phyloP scores from a whole-genome alignment of 2,113 vertebrate genomes.

The Esox niger region DNA sequence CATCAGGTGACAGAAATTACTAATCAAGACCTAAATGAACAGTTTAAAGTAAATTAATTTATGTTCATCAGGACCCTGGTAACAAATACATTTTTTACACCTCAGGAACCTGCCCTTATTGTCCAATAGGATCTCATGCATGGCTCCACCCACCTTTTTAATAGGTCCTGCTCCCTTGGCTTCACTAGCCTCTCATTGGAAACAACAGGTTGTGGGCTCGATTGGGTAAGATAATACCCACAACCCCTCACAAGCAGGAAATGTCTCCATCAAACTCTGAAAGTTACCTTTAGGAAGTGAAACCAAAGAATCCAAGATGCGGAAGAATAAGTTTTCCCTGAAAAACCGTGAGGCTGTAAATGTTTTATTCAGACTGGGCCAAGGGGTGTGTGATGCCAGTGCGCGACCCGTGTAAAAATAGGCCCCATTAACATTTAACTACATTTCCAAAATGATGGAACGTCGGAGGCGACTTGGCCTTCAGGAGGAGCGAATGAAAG shows the following conservation, averaged over 20 bases:
- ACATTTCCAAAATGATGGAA: slow-evolving; percentile 67
- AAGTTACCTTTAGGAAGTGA: slow-evolving; percentile 23
- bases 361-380: slow-evolving; percentile 13
- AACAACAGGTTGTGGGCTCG: too few species aligned
- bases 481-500: slow-evolving; percentile 30
- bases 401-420: slow-evolving; percentile 67
- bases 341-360: neutral
- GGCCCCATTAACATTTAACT: slow-evolving; percentile 73
- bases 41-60: too few species aligned
- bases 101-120: too few species aligned
- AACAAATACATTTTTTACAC: too few species aligned
- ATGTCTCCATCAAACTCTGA: slow-evolving; percentile 8
- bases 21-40: too few species aligned
- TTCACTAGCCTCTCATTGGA: too few species aligned
- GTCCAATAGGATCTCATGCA: too few species aligned
- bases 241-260: slow-evolving; percentile 3
- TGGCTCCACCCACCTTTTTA: too few species aligned
- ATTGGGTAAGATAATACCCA: neutral
- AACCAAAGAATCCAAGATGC: neutral
- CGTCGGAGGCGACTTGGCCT: slow-evolving; percentile 48
- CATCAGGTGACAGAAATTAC: too few species aligned
- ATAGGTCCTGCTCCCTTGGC: too few species aligned
- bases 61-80: too few species aligned
- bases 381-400: slow-evolving; percentile 9
- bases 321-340: neutral